Evolutionary conservation across 2,113 vertebrate species (phyloP).

Genomic region (Scophthalmus maximus): DNA sequence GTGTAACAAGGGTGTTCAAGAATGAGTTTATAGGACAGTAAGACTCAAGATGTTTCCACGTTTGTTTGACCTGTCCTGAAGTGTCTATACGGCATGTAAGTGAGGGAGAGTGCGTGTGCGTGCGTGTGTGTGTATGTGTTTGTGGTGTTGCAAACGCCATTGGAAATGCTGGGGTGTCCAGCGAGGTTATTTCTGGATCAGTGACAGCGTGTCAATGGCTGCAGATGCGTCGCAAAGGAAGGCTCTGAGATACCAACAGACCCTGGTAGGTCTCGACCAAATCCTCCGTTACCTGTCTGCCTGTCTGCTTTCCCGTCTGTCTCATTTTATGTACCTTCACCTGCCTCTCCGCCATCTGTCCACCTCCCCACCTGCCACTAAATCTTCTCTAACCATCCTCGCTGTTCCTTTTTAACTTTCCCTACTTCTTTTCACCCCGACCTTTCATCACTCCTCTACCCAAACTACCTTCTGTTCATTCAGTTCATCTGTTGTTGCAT

Average conservation of each 20-base stretch:
- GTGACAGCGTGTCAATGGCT: conserved; percentile 89
- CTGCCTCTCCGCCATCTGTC: conserved; percentile 19
- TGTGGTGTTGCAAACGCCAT: conserved; percentile 66
- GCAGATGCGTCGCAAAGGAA: conserved; percentile 88
- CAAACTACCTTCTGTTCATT: too few species aligned
- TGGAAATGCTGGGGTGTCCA: conserved; percentile 83
- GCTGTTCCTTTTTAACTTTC: neutral
- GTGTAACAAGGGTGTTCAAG: conserved; percentile 9
- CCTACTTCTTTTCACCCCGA: neutral
- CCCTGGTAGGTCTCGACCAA: conserved; percentile 84
- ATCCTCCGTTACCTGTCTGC: conserved; percentile 46
- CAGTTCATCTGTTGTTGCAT: neutral
- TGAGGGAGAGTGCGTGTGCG: conserved; percentile 27
- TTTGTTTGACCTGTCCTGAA: conserved; percentile 50
- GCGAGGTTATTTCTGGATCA: conserved; percentile 86
- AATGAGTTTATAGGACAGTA: conserved; percentile 15
- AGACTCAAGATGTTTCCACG: conserved; percentile 24
- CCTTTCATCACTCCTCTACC: neutral
- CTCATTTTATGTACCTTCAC: neutral
- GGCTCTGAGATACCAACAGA: conserved; percentile 88
- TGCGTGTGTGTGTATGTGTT: conserved; percentile 39
- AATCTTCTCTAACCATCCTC: neutral
- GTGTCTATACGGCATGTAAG: conserved; percentile 27
- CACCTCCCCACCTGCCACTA: conserved; percentile 22
- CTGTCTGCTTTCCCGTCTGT: conserved; percentile 17